Percentiles rank a stretch among this genome's conserved stretches.
phyloP scores from a whole-genome alignment of 1,140 invertebrate species.

The Trachymyrmex septentrionalis region DNA sequence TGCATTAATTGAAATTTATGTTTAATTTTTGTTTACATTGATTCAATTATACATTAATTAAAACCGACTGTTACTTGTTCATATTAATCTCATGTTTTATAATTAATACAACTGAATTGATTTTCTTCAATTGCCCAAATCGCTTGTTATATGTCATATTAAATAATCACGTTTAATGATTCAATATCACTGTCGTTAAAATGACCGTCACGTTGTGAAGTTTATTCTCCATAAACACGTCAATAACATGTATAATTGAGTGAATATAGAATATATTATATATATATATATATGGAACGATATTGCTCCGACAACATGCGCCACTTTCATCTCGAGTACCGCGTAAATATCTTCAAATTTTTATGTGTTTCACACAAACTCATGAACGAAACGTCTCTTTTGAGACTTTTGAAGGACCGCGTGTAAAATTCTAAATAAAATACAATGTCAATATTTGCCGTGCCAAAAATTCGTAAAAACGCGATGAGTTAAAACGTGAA shows the following conservation, averaged over 20 bases:
- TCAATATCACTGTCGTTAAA: neutral
- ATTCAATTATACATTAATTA: neutral
- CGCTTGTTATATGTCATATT: neutral
- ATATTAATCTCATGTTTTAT: too few species aligned
- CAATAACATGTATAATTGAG: neutral
- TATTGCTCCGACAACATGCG: neutral
- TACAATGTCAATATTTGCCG: constrained; percentile 71
- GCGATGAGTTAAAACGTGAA: constrained; percentile 17
- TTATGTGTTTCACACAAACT: neutral
- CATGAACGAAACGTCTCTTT: neutral
- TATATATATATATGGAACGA: constrained; percentile 9
- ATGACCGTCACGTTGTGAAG: neutral
- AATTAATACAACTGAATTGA: too few species aligned
- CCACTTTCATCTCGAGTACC: neutral
- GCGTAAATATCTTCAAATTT: constrained; percentile 34
- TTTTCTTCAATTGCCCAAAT: neutral
- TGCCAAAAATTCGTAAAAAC: constrained; percentile 9
- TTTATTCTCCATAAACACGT: neutral
- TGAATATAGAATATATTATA: constrained; percentile 7
- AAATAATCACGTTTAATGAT: neutral
- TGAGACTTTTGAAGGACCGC: constrained; percentile 61
- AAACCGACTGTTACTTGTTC: neutral
- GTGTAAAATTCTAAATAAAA: constrained; percentile 66
- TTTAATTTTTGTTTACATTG: neutral
- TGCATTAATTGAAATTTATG: neutral